phyloP scores from a whole-genome alignment of 2,113 vertebrate genomes.

The Pachycephala philippinensis region DNA sequence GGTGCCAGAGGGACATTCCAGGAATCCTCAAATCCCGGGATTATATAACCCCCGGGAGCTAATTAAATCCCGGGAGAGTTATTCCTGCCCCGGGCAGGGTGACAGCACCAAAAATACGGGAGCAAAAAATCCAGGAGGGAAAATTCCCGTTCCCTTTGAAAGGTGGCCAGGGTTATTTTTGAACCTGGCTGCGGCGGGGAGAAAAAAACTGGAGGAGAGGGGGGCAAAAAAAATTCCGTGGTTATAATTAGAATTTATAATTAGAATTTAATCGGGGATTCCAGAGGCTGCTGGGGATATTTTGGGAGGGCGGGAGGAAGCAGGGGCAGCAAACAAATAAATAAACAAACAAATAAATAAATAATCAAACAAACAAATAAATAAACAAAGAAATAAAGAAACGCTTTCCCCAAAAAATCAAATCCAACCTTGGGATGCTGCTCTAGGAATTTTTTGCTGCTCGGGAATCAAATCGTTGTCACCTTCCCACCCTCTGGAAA shows the following conservation, averaged over 20 bases:
- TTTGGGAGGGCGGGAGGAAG: constrained; percentile 1
- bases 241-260: constrained; percentile 78
- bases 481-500: background rate
- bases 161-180: constrained; percentile 72
- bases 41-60: constrained; percentile 78
- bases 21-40: constrained; percentile 53
- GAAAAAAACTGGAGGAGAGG: constrained; percentile 64
- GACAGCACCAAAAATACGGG: constrained; percentile 75
- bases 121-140: background rate
- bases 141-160: constrained; percentile 69
- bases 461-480: background rate
- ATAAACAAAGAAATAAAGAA: too few species aligned
- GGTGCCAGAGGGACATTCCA: background rate
- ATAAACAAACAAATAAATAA: too few species aligned
- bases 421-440: background rate
- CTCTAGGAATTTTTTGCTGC: background rate
- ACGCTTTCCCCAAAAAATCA: background rate
- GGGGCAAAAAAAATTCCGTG: constrained; percentile 19
- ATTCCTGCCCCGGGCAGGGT: constrained; percentile 74
- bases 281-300: background rate
- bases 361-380: too few species aligned
- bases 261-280: constrained; percentile 63
- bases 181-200: constrained; percentile 64
- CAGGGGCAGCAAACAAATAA: background rate
- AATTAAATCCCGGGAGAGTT: constrained; percentile 67